A percentile compares a stretch with the other conserved stretches of the same genome.
Evolutionary conservation across 2,797 vertebrate species (phyloP).

Genomic region (Carcharodon carcharias): DNA sequence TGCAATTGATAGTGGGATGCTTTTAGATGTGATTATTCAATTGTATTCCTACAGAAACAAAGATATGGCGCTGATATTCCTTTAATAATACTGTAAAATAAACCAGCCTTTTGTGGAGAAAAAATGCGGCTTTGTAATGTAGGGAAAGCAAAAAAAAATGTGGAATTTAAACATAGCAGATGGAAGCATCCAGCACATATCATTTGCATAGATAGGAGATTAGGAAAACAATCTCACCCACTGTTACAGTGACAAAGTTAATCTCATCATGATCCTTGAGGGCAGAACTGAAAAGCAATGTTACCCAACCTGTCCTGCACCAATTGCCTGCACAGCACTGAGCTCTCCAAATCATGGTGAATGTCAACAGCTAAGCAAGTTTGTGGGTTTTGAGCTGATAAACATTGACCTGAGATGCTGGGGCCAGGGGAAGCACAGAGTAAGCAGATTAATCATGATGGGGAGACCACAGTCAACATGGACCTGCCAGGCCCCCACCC

Average conservation of each 20-base stretch:
- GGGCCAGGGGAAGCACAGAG: background rate
- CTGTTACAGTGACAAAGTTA: slow-evolving; percentile 3
- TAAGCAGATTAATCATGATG: background rate
- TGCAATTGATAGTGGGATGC: background rate
- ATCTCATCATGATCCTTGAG: background rate
- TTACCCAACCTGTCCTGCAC: slow-evolving; percentile 18
- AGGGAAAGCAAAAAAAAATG: background rate
- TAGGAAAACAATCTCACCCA: slow-evolving; percentile 9
- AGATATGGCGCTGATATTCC: background rate
- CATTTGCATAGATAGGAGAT: background rate
- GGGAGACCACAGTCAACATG: background rate
- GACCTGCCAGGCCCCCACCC: no score
- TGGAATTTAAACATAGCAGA: background rate
- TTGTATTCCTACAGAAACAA: background rate
- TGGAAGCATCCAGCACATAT: background rate
- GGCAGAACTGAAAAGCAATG: slow-evolving; percentile 17
- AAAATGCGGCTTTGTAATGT: background rate
- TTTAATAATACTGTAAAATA: background rate
- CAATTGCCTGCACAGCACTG: background rate
- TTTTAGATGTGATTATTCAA: background rate
- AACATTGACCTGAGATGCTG: background rate
- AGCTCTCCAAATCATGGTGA: background rate
- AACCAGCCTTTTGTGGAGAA: background rate
- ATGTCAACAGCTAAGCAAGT: background rate
- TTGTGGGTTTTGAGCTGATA: background rate